phyloP scores from a whole-genome alignment of 2,113 vertebrate genomes.

The Regulus satrapa region DNA sequence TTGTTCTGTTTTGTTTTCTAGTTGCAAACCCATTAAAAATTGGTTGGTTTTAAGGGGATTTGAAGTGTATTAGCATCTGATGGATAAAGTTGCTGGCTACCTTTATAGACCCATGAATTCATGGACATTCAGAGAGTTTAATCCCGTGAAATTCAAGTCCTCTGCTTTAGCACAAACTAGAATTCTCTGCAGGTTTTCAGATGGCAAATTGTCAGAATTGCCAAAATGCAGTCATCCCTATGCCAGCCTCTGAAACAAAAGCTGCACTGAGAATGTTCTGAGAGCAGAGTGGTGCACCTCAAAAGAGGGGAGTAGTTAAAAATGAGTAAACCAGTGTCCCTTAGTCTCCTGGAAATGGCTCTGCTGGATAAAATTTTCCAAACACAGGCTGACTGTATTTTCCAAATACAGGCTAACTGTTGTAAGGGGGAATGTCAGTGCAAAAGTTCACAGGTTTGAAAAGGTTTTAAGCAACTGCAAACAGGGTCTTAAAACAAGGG shows the following conservation, averaged over 20 bases:
- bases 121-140: not conserved
- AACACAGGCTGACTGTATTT: not conserved
- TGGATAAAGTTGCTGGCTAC: not conserved
- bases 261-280: not conserved
- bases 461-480: not conserved
- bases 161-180: not conserved
- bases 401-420: not conserved
- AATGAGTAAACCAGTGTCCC: not conserved
- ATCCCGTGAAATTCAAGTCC: not conserved
- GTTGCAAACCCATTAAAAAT: not conserved
- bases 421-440: not conserved
- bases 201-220: not conserved
- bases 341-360: not conserved
- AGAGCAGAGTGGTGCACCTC: not conserved
- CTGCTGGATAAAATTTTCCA: not conserved
- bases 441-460: not conserved
- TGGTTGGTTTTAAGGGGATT: not conserved
- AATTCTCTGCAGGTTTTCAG: not conserved
- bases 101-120: not conserved
- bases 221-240: not conserved
- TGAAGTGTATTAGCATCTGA: not conserved
- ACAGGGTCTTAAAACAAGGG: not conserved
- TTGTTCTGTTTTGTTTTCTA: not conserved
- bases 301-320: not conserved
- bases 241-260: not conserved